Percentiles rank a stretch among this genome's conserved stretches.
Evolutionary conservation across 2,113 vertebrate species (phyloP).

Genomic region (Apistogramma diplotaenia): DNA sequence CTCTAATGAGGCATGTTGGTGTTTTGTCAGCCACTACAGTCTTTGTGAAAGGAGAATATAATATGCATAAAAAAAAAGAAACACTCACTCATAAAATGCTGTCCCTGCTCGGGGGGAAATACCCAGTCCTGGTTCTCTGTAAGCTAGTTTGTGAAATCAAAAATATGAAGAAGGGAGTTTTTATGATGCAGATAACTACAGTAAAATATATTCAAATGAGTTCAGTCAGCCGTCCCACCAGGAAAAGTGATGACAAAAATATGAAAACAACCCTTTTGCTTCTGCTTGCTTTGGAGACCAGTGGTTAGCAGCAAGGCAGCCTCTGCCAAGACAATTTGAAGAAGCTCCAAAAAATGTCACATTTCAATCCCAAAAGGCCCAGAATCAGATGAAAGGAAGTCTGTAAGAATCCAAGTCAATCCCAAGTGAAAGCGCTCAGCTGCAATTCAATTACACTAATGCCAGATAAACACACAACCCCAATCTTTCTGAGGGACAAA

Average conservation of each 20-base stretch:
- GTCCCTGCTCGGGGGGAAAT: conserved; percentile 7
- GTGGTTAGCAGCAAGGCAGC: neutral
- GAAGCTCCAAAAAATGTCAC: conserved; percentile 51
- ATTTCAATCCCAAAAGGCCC: conserved; percentile 25
- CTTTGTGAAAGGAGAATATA: conserved; percentile 31
- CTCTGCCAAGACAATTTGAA: conserved; percentile 57
- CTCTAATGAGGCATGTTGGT: conserved; percentile 62
- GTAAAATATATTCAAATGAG: conserved; percentile 18
- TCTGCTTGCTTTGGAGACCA: conserved; percentile 6
- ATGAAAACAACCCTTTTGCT: conserved; percentile 32
- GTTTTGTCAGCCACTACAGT: conserved; percentile 28
- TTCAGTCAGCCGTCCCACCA: neutral
- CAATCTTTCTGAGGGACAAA: conserved; percentile 36
- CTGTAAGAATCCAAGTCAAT: conserved; percentile 26
- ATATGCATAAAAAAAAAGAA: conserved; percentile 7
- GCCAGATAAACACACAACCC: conserved; percentile 38
- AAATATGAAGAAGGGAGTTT: conserved; percentile 2
- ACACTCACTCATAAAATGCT: conserved; percentile 11
- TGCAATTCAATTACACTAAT: conserved; percentile 39
- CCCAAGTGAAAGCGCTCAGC: neutral
- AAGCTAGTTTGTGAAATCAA: neutral
- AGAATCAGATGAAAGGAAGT: conserved; percentile 25
- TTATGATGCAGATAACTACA: neutral
- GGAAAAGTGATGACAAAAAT: conserved; percentile 11
- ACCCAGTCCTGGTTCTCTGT: neutral